These are phyloP conservation scores for Ectemnius cavifrons DNA, from an alignment of 2,888 invertebrate species.

Conservation along the genomic window DNA sequence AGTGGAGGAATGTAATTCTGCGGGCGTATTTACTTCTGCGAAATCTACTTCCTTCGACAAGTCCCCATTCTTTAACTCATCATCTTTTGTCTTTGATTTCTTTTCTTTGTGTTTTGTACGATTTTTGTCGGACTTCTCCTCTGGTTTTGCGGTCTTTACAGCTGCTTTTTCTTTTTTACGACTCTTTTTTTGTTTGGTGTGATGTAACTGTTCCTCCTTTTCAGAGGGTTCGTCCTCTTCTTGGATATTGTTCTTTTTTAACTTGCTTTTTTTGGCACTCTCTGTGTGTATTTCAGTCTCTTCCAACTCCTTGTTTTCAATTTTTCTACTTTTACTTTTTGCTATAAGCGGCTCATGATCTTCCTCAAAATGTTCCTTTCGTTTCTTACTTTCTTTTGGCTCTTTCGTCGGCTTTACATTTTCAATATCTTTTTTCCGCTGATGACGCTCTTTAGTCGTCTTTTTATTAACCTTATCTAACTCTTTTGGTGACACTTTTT, in stretches of 20 bases:
- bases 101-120: slow-evolving; percentile 79
- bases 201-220: slow-evolving; percentile 47
- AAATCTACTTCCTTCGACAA: slow-evolving; percentile 80
- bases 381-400: slow-evolving; percentile 69
- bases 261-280: slow-evolving; percentile 67
- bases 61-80: slow-evolving; percentile 81
- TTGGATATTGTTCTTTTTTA: slow-evolving; percentile 63
- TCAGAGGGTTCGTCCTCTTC: slow-evolving; percentile 59
- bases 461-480: slow-evolving; percentile 64
- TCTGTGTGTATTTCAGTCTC: slow-evolving; percentile 59
- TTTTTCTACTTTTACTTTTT: slow-evolving; percentile 70
- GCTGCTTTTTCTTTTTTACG: slow-evolving; percentile 62
- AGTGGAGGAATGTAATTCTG: slow-evolving; percentile 71
- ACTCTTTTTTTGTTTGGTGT: slow-evolving; percentile 62
- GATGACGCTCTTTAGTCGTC: slow-evolving; percentile 58
- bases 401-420: slow-evolving; percentile 56
- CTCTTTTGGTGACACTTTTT: slow-evolving; percentile 71
- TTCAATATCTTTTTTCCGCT: slow-evolving; percentile 61
- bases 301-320: slow-evolving; percentile 68
- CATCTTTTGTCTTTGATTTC: slow-evolving; percentile 79
- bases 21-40: slow-evolving; percentile 79
- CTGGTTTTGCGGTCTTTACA: slow-evolving; percentile 57
- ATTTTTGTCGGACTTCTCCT: slow-evolving; percentile 72
- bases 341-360: slow-evolving; percentile 65
- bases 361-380: slow-evolving; percentile 72